Percentiles rank a stretch among this genome's conserved stretches.
These are phyloP conservation scores for Drosophila baimaii DNA, from an alignment of 1,140 invertebrate genomes.

Conservation along the genomic window DNA sequence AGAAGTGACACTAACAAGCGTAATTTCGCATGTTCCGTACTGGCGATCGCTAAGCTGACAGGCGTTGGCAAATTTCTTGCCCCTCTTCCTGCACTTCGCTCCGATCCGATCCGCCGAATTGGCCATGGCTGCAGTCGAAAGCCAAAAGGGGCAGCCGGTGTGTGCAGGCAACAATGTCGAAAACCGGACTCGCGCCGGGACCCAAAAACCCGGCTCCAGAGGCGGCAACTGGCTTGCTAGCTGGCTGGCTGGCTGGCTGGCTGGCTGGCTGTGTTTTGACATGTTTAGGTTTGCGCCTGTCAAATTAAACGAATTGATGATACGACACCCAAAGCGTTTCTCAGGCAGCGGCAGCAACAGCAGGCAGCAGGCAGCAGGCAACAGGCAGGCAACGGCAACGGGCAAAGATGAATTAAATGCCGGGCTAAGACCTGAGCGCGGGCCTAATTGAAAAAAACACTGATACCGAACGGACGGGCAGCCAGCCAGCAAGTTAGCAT, in stretches of 20 bases:
- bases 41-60: slow-evolving; percentile 77
- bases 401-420: slow-evolving; percentile 81
- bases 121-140: slow-evolving; percentile 69
- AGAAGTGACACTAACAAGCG: slow-evolving; percentile 84
- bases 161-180: slow-evolving; percentile 37
- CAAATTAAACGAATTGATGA: slow-evolving; percentile 85
- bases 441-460: slow-evolving; percentile 76
- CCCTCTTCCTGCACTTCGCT: slow-evolving; percentile 42
- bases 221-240: slow-evolving; percentile 55
- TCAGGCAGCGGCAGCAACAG: slow-evolving; percentile 61
- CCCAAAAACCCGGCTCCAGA: slow-evolving; percentile 50
- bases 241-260: slow-evolving; percentile 59
- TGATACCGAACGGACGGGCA: slow-evolving; percentile 49
- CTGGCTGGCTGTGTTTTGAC: slow-evolving; percentile 81
- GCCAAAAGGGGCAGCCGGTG: slow-evolving; percentile 1
- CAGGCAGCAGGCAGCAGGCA: slow-evolving; percentile 26
- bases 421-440: slow-evolving; percentile 76
- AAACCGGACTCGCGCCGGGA: slow-evolving; percentile 43
- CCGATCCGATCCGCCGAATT: slow-evolving; percentile 61
- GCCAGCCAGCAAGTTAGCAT: slow-evolving; percentile 74
- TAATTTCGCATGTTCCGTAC: slow-evolving; percentile 80
- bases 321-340: slow-evolving; percentile 85
- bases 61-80: slow-evolving; percentile 81
- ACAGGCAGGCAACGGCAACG: slow-evolving; percentile 16
- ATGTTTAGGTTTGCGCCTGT: slow-evolving; percentile 85